These are phyloP conservation scores for Phoeniculus purpureus DNA, from an alignment of 2,797 vertebrate genomes.

Conservation along the genomic window DNA sequence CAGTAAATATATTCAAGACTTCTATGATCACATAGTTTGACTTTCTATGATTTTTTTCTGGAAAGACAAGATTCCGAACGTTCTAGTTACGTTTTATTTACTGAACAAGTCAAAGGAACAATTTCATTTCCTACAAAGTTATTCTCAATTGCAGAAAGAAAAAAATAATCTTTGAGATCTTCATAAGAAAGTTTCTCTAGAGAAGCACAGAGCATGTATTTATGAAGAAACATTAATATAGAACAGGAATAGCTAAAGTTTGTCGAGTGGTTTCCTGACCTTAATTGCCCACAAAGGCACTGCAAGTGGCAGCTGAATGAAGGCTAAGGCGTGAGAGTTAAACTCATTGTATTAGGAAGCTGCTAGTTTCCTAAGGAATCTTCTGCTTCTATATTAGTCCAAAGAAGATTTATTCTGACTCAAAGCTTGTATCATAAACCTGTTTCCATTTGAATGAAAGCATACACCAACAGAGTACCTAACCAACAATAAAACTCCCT, in stretches of 20 bases:
- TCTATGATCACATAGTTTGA: not conserved
- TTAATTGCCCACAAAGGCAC: not conserved
- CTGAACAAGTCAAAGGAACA: not conserved
- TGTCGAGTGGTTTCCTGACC: not conserved
- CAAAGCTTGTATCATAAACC: not conserved
- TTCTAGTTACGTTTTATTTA: not conserved
- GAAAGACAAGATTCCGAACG: not conserved
- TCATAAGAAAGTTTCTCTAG: not conserved
- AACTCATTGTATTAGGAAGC: not conserved
- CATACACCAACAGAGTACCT: not conserved
- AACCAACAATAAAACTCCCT: not conserved
- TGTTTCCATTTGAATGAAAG: not conserved
- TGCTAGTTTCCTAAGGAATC: not conserved
- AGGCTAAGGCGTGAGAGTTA: not conserved
- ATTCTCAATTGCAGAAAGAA: not conserved
- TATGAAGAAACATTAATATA: not conserved
- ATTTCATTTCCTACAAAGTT: not conserved
- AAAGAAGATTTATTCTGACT: constrained; percentile 5
- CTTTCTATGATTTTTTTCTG: not conserved
- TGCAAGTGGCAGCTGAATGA: not conserved
- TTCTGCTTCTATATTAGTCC: not conserved
- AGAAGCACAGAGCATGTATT: not conserved
- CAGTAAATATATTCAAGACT: not conserved
- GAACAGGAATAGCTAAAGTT: not conserved
- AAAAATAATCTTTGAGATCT: not conserved